These are phyloP conservation scores for Trichogramma dendrolimi DNA, from an alignment of 2,888 invertebrate genomes.

Conservation along the genomic window DNA sequence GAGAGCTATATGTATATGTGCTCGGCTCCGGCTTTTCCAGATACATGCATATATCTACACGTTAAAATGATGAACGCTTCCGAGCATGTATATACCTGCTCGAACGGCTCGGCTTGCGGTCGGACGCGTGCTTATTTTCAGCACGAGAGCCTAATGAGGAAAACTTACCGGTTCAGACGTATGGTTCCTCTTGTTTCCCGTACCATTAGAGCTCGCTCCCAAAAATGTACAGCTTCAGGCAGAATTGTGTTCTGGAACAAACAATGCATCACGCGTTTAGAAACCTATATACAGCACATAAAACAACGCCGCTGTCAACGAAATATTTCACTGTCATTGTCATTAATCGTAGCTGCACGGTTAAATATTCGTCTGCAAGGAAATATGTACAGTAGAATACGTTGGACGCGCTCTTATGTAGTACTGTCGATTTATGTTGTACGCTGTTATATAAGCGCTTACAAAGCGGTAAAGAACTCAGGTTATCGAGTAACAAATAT, in stretches of 20 bases:
- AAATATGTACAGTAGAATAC: too few species aligned
- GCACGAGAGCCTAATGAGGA: background rate
- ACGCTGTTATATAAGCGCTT: too few species aligned
- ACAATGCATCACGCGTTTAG: constrained; percentile 20
- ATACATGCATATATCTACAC: too few species aligned
- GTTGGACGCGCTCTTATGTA: too few species aligned
- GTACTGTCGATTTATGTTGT: too few species aligned
- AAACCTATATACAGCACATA: background rate
- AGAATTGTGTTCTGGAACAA: constrained; percentile 75
- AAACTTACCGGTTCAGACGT: constrained; percentile 75
- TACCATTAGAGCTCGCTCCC: constrained; percentile 89
- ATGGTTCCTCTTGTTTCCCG: constrained; percentile 82
- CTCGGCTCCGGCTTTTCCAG: too few species aligned
- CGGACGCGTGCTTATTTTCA: background rate
- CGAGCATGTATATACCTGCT: background rate
- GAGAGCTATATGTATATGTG: background rate
- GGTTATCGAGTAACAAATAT: too few species aligned
- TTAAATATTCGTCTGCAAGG: too few species aligned
- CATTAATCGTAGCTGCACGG: too few species aligned
- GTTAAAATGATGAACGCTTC: background rate
- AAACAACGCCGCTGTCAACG: too few species aligned
- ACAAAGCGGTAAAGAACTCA: too few species aligned
- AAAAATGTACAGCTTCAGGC: constrained; percentile 87
- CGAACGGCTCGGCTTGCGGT: background rate
- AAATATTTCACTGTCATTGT: too few species aligned